Conservation (phyloP, 2,797 vertebrate species). For the Columba guinea region DNA sequence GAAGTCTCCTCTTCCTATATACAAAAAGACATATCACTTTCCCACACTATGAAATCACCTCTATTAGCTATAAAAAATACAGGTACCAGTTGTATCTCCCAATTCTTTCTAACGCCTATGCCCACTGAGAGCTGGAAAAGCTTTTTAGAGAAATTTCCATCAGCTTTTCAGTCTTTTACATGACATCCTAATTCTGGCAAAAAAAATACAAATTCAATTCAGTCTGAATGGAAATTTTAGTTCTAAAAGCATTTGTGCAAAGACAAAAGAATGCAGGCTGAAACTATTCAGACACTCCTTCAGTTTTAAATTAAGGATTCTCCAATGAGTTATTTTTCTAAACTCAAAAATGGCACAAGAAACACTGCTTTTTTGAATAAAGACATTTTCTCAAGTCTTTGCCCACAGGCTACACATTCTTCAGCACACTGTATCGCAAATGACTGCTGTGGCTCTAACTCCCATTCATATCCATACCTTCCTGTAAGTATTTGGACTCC, state of each 20-base stretch:
- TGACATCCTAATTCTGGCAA: not conserved
- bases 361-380: not conserved
- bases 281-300: not conserved
- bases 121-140: not conserved
- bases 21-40: not conserved
- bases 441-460: not conserved
- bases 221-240: not conserved
- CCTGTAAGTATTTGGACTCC: not conserved
- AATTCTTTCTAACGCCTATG: not conserved
- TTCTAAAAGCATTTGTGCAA: not conserved
- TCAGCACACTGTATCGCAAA: not conserved
- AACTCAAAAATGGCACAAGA: not conserved
- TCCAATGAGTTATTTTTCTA: not conserved
- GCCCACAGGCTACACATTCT: not conserved
- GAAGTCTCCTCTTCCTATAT: not conserved
- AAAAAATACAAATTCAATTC: constrained; percentile 28
- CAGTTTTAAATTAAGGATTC: constrained; percentile 6
- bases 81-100: not conserved
- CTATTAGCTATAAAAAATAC: not conserved
- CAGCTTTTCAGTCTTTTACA: constrained; percentile 8
- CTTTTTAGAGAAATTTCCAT: constrained; percentile 11
- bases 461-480: not conserved
- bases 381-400: not conserved
- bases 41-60: not conserved
- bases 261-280: not conserved